Conservation (phyloP, 2,888 invertebrate genomes). For the Apocheima hispidaria region DNA sequence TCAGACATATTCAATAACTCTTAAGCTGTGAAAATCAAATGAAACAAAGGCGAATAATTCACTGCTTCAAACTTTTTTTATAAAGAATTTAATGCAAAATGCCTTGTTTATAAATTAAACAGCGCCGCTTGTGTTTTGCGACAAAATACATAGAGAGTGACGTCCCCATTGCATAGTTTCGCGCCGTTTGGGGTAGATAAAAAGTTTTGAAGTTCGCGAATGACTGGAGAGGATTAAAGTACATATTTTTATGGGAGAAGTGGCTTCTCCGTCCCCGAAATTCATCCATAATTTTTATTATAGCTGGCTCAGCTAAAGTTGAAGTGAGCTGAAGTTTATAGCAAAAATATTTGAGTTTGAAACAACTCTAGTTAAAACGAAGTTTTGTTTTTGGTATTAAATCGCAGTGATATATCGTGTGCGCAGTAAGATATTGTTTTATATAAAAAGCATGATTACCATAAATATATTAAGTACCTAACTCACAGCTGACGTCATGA, state of each 20-base stretch:
- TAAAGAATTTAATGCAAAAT: neutral
- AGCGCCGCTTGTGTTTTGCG: conserved; percentile 21
- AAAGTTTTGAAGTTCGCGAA: conserved; percentile 55
- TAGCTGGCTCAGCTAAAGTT: conserved; percentile 33
- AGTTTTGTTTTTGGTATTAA: neutral
- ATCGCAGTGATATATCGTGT: neutral
- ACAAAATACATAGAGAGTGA: conserved; percentile 64
- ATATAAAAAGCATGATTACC: no score
- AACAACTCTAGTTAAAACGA: conserved; percentile 26
- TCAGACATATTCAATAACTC: neutral
- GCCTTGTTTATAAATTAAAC: neutral
- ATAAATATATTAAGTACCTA: no score
- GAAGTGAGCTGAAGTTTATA: conserved; percentile 30
- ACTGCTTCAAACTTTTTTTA: no score
- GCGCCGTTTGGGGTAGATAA: conserved; percentile 70
- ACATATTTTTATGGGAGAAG: conserved; percentile 48
- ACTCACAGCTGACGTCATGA: no score
- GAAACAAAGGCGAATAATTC: neutral
- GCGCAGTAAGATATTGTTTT: neutral
- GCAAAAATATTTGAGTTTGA: conserved; percentile 28
- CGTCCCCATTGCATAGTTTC: conserved; percentile 77
- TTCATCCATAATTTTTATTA: conserved; percentile 43
- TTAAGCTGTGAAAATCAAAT: neutral
- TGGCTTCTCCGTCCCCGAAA: conserved; percentile 40
- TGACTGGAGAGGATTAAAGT: conserved; percentile 56